Conservation (phyloP, 53 echinoderm and acorn worm genomes). For the Stichopus horrens region DNA sequence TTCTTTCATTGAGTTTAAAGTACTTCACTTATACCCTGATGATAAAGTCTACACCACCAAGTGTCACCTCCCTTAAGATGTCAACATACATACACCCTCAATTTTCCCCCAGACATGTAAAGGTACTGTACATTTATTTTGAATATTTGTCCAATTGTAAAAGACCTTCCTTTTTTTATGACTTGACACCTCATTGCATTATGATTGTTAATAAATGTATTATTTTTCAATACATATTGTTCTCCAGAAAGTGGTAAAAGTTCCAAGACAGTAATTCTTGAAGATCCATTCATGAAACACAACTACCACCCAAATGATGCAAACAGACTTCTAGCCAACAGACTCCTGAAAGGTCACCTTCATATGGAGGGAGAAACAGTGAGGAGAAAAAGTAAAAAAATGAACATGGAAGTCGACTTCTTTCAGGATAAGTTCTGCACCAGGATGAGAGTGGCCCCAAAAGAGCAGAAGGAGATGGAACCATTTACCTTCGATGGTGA, state of each 20-base stretch:
- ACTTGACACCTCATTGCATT: no score
- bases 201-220: no score
- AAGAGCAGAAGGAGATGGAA: background rate
- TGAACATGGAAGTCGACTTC: background rate
- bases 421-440: slow-evolving; percentile 10
- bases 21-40: no score
- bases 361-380: background rate
- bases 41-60: no score
- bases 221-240: background rate
- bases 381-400: background rate
- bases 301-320: slow-evolving; percentile 17
- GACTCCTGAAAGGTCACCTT: background rate
- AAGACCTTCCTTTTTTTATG: no score
- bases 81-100: no score
- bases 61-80: no score
- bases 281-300: slow-evolving; percentile 28
- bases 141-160: no score
- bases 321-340: background rate
- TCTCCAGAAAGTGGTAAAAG: background rate
- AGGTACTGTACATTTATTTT: no score
- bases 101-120: no score
- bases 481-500: background rate
- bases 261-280: slow-evolving; percentile 7
- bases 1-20: no score
- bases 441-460: background rate